These are phyloP conservation scores for Hoplias malabaricus DNA, from an alignment of 2,113 vertebrate species.

Conservation along the genomic window DNA sequence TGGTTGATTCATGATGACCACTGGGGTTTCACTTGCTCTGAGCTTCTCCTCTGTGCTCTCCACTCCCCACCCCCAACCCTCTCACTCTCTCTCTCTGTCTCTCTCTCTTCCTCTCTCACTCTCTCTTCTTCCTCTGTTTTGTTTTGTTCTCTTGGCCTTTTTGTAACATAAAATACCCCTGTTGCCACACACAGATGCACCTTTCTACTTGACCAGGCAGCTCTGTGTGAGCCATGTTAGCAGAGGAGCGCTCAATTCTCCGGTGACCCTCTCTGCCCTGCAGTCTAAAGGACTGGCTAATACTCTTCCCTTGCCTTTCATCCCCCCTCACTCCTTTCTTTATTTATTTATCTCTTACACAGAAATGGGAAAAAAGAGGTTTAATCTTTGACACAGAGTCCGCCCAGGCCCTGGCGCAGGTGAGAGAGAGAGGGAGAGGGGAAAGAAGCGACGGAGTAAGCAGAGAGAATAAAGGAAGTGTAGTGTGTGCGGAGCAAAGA, in stretches of 20 bases:
- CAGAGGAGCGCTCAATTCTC: slow-evolving; percentile 48
- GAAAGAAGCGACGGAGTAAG: neutral
- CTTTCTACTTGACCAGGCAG: slow-evolving; percentile 59
- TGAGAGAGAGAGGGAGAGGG: slow-evolving; percentile 12
- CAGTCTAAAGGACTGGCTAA: slow-evolving; percentile 65
- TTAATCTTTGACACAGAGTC: slow-evolving; percentile 80
- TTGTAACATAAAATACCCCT: slow-evolving; percentile 50
- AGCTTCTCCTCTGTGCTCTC: slow-evolving; percentile 31
- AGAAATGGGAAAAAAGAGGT: slow-evolving; percentile 67
- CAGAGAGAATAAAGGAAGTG: slow-evolving; percentile 12
- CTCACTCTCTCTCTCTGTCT: neutral
- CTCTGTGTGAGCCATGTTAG: slow-evolving; percentile 35
- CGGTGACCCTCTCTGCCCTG: slow-evolving; percentile 48
- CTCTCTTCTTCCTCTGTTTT: slow-evolving; percentile 33
- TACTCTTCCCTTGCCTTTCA: slow-evolving; percentile 40
- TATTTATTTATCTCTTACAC: slow-evolving; percentile 47
- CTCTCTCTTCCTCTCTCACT: slow-evolving; percentile 13
- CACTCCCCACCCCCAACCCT: slow-evolving; percentile 5
- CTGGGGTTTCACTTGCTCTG: slow-evolving; percentile 42
- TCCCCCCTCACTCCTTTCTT: slow-evolving; percentile 60
- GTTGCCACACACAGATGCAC: slow-evolving; percentile 51
- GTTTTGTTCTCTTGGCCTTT: slow-evolving; percentile 46
- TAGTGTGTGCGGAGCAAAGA: slow-evolving; percentile 23
- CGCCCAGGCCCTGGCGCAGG: slow-evolving; percentile 65
- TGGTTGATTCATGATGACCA: slow-evolving; percentile 48